Conservation (phyloP, 2,888 invertebrate genomes). For the Dermolepida albohirtum region DNA sequence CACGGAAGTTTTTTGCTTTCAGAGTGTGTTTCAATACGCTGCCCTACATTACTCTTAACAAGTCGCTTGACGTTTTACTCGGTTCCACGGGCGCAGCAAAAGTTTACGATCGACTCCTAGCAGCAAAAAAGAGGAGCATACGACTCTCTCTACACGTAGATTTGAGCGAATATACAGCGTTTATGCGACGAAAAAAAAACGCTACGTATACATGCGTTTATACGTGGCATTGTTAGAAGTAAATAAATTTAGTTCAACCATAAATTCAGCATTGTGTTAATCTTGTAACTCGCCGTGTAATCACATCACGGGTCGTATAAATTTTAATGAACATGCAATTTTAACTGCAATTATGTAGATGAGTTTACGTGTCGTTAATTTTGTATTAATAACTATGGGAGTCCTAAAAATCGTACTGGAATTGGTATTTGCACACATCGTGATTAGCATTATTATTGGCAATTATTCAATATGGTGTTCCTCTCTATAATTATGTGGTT, state of each 20-base stretch:
- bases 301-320: constrained; percentile 30
- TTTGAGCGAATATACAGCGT: neutral
- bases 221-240: neutral
- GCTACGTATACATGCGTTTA: neutral
- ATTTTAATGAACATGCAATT: constrained; percentile 39
- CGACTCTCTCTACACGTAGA: too few species aligned
- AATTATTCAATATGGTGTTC: too few species aligned
- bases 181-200: neutral
- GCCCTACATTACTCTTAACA: constrained; percentile 32
- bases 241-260: constrained; percentile 10
- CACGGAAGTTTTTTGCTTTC: constrained; percentile 23
- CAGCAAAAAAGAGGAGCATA: neutral
- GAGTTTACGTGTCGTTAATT: constrained; percentile 31
- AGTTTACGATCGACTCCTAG: constrained; percentile 24
- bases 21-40: constrained; percentile 19
- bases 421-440: too few species aligned
- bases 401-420: neutral
- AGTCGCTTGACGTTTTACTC: constrained; percentile 20
- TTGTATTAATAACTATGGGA: constrained; percentile 30
- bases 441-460: neutral
- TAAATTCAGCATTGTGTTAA: constrained; percentile 15
- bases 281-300: constrained; percentile 28
- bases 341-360: constrained; percentile 42
- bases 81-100: constrained; percentile 20
- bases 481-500: too few species aligned